Percentiles rank a stretch among this genome's conserved stretches.
These are phyloP conservation scores for Drosophila subpulchrella DNA, from an alignment of 1,140 invertebrate genomes.

Conservation along the genomic window DNA sequence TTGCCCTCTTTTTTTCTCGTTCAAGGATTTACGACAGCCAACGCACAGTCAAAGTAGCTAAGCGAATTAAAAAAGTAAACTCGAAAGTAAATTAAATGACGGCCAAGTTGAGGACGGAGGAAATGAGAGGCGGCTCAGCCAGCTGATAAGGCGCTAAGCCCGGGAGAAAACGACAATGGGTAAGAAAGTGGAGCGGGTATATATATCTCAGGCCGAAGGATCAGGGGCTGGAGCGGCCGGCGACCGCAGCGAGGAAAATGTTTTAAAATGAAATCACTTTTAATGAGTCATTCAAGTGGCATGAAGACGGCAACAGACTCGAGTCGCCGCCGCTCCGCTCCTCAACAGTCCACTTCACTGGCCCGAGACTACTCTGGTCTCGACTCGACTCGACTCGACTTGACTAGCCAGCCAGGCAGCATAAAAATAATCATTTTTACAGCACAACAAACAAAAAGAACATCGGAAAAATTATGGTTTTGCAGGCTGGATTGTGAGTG, in stretches of 20 bases:
- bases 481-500: background rate
- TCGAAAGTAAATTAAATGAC: constrained; percentile 78
- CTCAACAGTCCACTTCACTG: constrained; percentile 20
- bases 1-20: constrained; percentile 13
- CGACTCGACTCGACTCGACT: constrained; percentile 9
- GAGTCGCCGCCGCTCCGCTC: constrained; percentile 4
- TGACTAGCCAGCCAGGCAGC: constrained; percentile 55
- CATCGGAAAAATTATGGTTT: constrained; percentile 26
- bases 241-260: constrained; percentile 74
- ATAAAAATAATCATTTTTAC: constrained; percentile 80
- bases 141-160: constrained; percentile 76
- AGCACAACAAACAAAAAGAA: constrained; percentile 68
- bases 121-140: constrained; percentile 50
- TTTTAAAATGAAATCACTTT: constrained; percentile 83
- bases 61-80: constrained; percentile 82
- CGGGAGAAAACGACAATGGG: constrained; percentile 49
- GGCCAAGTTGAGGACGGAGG: constrained; percentile 29
- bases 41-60: constrained; percentile 71
- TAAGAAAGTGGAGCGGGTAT: constrained; percentile 18
- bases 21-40: constrained; percentile 76
- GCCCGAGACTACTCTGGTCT: constrained; percentile 7
- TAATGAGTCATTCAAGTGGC: constrained; percentile 83
- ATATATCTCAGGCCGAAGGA: constrained; percentile 38
- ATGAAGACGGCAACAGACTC: constrained; percentile 55
- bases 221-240: constrained; percentile 4